These are phyloP conservation scores for Tachypleus tridentatus DNA, from an alignment of 1,140 invertebrate genomes.

Conservation along the genomic window DNA sequence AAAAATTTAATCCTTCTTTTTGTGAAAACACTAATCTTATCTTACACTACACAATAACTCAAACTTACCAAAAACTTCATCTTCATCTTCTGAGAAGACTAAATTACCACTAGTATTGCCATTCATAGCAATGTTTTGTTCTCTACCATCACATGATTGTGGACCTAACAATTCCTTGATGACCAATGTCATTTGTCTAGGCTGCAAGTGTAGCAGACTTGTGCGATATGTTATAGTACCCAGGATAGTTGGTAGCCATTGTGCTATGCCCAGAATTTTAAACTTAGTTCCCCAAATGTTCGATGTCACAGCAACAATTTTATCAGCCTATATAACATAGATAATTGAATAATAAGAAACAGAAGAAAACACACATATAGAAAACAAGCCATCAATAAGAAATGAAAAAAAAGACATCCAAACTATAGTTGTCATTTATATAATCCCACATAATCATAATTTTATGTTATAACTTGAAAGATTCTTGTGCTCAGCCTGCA, in stretches of 20 bases:
- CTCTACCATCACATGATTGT: slow-evolving; percentile 46
- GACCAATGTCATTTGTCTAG: slow-evolving; percentile 92
- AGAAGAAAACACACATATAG: too few relatives aligned
- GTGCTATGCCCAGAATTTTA: slow-evolving; percentile 78
- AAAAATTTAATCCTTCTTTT: too few relatives aligned
- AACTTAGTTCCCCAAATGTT: slow-evolving; percentile 99
- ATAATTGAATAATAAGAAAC: too few relatives aligned
- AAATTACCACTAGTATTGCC: slow-evolving; percentile 34
- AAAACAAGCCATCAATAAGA: too few relatives aligned
- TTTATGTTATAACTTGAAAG: too few relatives aligned
- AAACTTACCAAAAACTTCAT: slow-evolving; percentile 11
- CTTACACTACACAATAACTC: too few relatives aligned
- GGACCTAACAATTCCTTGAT: slow-evolving; percentile 58
- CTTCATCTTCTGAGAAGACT: slow-evolving; percentile 72
- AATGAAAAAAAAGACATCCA: too few relatives aligned
- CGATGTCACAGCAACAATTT: slow-evolving; percentile 73
- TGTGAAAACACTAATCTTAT: too few relatives aligned
- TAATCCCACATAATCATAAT: too few relatives aligned
- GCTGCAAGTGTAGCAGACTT: slow-evolving; percentile 90
- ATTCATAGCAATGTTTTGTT: too few relatives aligned
- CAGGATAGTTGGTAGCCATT: slow-evolving; percentile 67
- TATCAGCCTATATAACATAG: slow-evolving; percentile 17
- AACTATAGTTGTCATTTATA: too few relatives aligned
- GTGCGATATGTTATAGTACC: slow-evolving; percentile 95
- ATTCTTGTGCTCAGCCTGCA: too few relatives aligned